Conservation (phyloP, 2,113 vertebrate genomes). For the Podarcis raffonei region DNA sequence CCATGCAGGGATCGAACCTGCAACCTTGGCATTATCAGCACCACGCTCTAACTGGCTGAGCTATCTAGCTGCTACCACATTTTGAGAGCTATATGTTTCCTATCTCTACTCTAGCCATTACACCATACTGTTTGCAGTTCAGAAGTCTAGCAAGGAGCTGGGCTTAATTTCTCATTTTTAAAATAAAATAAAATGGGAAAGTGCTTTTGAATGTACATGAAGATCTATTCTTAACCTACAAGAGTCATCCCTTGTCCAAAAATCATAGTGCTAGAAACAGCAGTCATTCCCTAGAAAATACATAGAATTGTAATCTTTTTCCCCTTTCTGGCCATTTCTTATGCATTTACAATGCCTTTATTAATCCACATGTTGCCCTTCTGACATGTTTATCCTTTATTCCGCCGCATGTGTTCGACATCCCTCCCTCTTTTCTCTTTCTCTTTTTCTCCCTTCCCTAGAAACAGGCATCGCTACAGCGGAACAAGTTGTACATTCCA, state of each 20-base stretch:
- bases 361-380: background rate
- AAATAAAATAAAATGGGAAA: no score
- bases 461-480: conserved; percentile 16
- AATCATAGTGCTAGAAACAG: background rate
- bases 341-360: background rate
- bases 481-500: conserved; percentile 14
- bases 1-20: no score
- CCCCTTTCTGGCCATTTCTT: background rate
- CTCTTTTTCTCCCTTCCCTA: background rate
- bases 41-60: no score
- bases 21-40: no score
- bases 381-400: background rate
- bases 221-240: background rate
- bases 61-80: no score
- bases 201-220: background rate
- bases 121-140: background rate
- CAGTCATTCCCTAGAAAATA: background rate
- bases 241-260: background rate
- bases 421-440: background rate
- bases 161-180: background rate
- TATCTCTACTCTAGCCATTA: no score
- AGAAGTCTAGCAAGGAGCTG: background rate
- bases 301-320: background rate
- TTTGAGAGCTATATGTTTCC: no score
- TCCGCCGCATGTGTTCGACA: background rate